These are phyloP conservation scores for Polymixis flavicincta DNA, from an alignment of 2,888 invertebrate species.

Conservation along the genomic window DNA sequence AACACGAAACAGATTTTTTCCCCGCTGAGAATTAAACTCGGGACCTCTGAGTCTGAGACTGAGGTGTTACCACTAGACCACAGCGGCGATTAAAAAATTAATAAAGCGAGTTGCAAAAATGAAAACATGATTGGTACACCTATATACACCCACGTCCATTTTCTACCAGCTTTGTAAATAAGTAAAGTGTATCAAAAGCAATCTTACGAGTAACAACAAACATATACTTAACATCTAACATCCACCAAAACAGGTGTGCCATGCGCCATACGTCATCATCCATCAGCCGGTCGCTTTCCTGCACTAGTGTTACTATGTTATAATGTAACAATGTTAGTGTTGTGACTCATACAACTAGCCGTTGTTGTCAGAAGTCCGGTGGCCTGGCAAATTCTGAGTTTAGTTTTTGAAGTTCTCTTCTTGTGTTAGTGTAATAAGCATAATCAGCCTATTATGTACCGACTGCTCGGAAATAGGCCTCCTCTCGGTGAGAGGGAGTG, in stretches of 20 bases:
- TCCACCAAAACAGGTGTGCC: conserved; percentile 15
- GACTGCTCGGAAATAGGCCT: too few relatives aligned
- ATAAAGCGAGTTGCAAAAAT: too few relatives aligned
- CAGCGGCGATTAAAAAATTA: too few relatives aligned
- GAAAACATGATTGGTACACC: not conserved
- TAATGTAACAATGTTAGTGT: conserved; percentile 17
- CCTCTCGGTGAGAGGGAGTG: too few relatives aligned
- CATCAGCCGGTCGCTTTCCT: not conserved
- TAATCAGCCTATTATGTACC: too few relatives aligned
- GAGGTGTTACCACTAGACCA: too few relatives aligned
- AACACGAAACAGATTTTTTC: too few relatives aligned
- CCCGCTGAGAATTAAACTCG: too few relatives aligned
- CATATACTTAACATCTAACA: not conserved
- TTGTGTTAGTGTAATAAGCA: not conserved
- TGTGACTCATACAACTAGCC: conserved; percentile 5
- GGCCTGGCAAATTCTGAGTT: not conserved
- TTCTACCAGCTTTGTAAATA: not conserved
- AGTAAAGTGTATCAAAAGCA: conserved; percentile 12
- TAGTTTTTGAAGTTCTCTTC: not conserved
- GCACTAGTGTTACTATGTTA: conserved; percentile 14
- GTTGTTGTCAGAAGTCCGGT: not conserved
- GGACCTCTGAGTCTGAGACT: too few relatives aligned
- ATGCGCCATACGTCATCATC: conserved; percentile 32
- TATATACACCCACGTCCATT: not conserved
- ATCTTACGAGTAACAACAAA: conserved; percentile 22